Conservation (phyloP, 2,113 vertebrate species). For the Campylomormyrus tamandua region DNA sequence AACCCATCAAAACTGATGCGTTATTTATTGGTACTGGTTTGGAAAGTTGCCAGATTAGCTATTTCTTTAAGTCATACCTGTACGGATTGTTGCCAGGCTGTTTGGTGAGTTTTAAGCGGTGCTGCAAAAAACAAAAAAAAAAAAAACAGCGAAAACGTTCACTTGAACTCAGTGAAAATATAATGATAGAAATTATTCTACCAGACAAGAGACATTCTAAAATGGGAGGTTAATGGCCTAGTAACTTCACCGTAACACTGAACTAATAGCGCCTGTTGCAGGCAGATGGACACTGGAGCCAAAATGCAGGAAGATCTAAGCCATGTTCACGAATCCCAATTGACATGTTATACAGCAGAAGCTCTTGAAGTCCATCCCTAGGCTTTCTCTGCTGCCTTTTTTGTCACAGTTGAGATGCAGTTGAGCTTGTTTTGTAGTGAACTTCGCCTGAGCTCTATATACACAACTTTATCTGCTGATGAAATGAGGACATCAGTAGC, state of each 20-base stretch:
- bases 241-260: neutral
- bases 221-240: neutral
- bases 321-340: neutral
- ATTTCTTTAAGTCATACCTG: neutral
- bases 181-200: neutral
- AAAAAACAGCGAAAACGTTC: neutral
- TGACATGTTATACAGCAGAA: neutral
- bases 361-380: neutral
- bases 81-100: neutral
- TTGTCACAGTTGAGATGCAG: neutral
- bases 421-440: neutral
- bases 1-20: neutral
- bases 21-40: neutral
- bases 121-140: neutral
- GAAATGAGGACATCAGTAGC: neutral
- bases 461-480: conserved; percentile 1
- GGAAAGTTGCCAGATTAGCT: neutral
- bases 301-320: neutral
- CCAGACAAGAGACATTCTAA: neutral
- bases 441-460: neutral
- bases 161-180: neutral
- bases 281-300: neutral
- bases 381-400: neutral
- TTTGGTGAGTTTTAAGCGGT: neutral
- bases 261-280: neutral